These are phyloP conservation scores for Aphelenchoides bicaudatus DNA, from an alignment of 2,888 invertebrate species.

Conservation along the genomic window DNA sequence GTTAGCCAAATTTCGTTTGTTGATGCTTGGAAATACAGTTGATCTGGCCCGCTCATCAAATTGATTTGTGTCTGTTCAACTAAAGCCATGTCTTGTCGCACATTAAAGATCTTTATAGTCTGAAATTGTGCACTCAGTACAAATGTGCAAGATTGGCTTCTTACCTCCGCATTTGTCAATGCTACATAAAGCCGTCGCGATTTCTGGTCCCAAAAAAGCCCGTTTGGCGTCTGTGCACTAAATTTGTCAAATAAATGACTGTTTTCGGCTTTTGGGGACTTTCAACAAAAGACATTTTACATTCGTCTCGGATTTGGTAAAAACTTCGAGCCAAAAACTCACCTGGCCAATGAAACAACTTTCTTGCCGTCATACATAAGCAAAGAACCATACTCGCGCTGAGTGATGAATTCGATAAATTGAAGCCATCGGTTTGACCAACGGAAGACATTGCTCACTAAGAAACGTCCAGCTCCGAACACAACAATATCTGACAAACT, in stretches of 20 bases:
- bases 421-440: constrained; percentile 38
- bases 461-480: constrained; percentile 51
- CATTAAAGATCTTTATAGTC: constrained; percentile 41
- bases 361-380: constrained; percentile 50
- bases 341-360: constrained; percentile 27
- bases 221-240: constrained; percentile 39
- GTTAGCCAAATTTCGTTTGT: constrained; percentile 38
- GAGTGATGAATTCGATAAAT: constrained; percentile 38
- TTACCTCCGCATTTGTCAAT: constrained; percentile 43
- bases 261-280: too few relatives aligned
- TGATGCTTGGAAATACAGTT: constrained; percentile 21
- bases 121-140: constrained; percentile 31
- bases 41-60: constrained; percentile 36
- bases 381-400: constrained; percentile 40
- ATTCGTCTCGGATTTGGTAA: too few relatives aligned
- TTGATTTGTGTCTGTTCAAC: constrained; percentile 40
- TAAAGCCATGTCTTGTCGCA: constrained; percentile 41
- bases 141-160: background rate
- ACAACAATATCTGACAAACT: constrained; percentile 47
- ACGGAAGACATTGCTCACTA: constrained; percentile 46
- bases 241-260: constrained; percentile 4
- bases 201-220: constrained; percentile 42
- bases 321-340: too few relatives aligned
- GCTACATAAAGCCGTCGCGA: constrained; percentile 43
- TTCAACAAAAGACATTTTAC: background rate